Evolutionary conservation across 2,113 vertebrate species (phyloP).

Genomic region (Heliornis fulica): DNA sequence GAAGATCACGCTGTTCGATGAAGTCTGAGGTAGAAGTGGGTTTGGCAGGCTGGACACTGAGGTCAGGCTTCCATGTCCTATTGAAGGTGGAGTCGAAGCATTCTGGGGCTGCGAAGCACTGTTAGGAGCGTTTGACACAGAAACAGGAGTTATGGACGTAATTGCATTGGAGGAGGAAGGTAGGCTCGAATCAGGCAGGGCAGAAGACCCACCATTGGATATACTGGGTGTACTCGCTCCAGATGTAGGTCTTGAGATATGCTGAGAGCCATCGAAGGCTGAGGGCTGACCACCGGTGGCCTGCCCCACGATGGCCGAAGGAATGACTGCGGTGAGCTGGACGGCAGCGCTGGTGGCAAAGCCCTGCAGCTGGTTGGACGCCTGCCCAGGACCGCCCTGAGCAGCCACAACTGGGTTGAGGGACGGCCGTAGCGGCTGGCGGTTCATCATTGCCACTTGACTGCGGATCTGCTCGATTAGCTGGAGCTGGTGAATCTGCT

Average conservation of each 20-base stretch:
- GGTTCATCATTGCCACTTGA: constrained; percentile 95
- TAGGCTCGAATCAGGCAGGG: constrained; percentile 70
- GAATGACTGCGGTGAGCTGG: constrained; percentile 84
- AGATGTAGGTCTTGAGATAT: constrained; percentile 79
- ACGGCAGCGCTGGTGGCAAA: constrained; percentile 83
- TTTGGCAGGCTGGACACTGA: constrained; percentile 87
- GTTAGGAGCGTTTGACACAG: constrained; percentile 72
- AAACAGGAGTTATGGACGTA: constrained; percentile 75
- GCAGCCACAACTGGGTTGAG: constrained; percentile 73
- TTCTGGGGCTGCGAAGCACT: constrained; percentile 79
- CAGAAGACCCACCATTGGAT: constrained; percentile 70
- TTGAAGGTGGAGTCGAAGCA: constrained; percentile 81
- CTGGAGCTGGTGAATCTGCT: constrained; percentile 97
- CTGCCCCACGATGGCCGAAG: constrained; percentile 72
- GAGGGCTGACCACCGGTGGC: constrained; percentile 71
- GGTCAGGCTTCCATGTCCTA: constrained; percentile 84
- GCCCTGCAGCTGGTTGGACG: constrained; percentile 84
- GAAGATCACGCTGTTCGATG: constrained; percentile 95
- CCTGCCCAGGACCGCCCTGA: constrained; percentile 73
- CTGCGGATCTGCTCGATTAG: constrained; percentile 98
- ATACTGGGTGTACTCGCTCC: constrained; percentile 79
- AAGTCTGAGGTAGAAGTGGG: constrained; percentile 94
- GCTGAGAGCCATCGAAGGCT: constrained; percentile 80
- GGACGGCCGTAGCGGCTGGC: constrained; percentile 80
- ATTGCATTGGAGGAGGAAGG: constrained; percentile 71